These are phyloP conservation scores for Drepana falcataria DNA, from an alignment of 2,888 invertebrate genomes.

Conservation along the genomic window DNA sequence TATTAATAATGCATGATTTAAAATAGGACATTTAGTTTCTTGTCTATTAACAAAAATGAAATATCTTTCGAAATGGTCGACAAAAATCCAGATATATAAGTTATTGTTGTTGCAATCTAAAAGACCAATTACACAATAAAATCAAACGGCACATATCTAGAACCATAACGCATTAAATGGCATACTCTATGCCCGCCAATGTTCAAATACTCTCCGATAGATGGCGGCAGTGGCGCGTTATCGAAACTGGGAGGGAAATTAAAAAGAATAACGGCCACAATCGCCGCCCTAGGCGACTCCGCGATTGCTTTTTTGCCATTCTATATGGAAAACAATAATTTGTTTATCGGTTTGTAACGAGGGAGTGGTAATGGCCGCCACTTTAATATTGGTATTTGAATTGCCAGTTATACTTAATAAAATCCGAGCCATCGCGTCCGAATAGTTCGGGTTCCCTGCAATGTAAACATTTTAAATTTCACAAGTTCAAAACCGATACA, in stretches of 20 bases:
- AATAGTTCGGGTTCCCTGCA: too few relatives aligned
- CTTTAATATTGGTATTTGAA: neutral
- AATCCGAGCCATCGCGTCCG: too few relatives aligned
- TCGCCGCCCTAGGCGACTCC: slow-evolving; percentile 23
- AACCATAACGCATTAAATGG: slow-evolving; percentile 18
- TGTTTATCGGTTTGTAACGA: neutral
- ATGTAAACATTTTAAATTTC: too few relatives aligned
- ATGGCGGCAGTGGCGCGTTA: slow-evolving; percentile 34
- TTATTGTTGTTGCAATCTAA: neutral
- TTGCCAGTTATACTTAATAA: neutral
- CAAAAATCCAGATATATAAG: neutral
- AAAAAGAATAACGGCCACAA: slow-evolving; percentile 49
- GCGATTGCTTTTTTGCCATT: slow-evolving; percentile 16
- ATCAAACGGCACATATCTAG: slow-evolving; percentile 10
- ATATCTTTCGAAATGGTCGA: too few relatives aligned
- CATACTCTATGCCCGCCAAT: slow-evolving; percentile 29
- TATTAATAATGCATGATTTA: too few relatives aligned
- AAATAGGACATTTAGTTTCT: too few relatives aligned
- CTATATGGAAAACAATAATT: neutral
- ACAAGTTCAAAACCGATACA: too few relatives aligned
- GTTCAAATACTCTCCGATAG: slow-evolving; percentile 46
- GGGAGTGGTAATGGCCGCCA: neutral
- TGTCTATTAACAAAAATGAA: too few relatives aligned
- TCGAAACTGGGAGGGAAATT: slow-evolving; percentile 53
- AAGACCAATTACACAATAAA: slow-evolving; percentile 6